These are phyloP conservation scores for Calameuta idolon DNA, from an alignment of 2,888 invertebrate genomes.

Conservation along the genomic window DNA sequence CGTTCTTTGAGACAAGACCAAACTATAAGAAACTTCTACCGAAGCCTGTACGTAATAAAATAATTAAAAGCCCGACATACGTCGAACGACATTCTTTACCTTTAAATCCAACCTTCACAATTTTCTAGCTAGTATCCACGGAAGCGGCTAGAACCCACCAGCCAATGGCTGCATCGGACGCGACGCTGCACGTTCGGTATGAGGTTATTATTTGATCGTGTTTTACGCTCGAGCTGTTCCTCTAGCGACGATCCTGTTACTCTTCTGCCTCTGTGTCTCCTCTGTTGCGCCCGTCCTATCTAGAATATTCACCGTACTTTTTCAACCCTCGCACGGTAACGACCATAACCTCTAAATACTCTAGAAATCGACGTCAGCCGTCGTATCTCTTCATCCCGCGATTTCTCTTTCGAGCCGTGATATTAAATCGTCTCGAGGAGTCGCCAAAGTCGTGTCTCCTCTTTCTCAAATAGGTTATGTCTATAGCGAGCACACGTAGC, in stretches of 20 bases:
- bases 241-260: not conserved
- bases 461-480: not conserved
- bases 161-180: not conserved
- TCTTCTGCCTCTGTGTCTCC: not conserved
- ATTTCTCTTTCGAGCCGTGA: not conserved
- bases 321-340: not conserved
- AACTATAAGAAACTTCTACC: not conserved
- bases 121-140: no score
- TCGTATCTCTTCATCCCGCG: not conserved
- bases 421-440: not conserved
- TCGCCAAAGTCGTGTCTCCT: not conserved
- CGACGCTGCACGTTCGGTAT: slow-evolving; percentile 9
- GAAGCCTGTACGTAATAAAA: not conserved
- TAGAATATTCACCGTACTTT: not conserved
- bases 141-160: not conserved
- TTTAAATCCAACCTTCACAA: not conserved
- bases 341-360: not conserved
- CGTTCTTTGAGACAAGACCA: not conserved
- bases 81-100: not conserved
- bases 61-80: not conserved
- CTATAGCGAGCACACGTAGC: not conserved
- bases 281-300: not conserved
- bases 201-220: slow-evolving; percentile 39
- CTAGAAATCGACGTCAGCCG: not conserved
- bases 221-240: slow-evolving; percentile 33